Evolutionary conservation across 2,888 invertebrate genomes (phyloP), one percentile per base, ranked within the genome.

Genomic region (Acanthacorydalis orientalis): DNA sequence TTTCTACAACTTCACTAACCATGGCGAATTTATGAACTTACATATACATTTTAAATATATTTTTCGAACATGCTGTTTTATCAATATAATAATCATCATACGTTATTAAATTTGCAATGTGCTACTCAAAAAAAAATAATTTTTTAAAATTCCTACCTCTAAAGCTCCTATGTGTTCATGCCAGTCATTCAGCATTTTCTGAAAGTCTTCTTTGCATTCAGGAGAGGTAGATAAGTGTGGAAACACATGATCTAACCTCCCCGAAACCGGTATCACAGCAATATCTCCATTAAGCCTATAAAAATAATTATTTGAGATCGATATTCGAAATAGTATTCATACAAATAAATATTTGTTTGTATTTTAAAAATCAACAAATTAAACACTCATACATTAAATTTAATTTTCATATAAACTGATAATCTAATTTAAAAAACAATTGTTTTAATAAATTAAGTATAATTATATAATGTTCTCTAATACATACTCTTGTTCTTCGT

Each of bases 101-200:
- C 6, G 23, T 23, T 35, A 12, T 35, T 6, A 12, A 3, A n/a
- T n/a, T 12, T 4, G 10, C 10, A 37, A 12, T 37, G 10, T 37
- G 10, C 10, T 37, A 37, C 7, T 12, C 7, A 37, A 37, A 33
- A 31, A 32, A 15, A 43, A 44, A n/a, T n/a, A n/a, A n/a, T n/a
- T n/a, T n/a, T n/a, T n/a, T n/a, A n/a, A n/a, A n/a, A n/a, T n/a
- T 56, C 56, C 60, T 54, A 70, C 69, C 61, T 70, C 68, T 46
- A 69, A 54, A 48, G 60, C 62, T 40, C 69, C 67, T 48, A 70
- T 59, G 44, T 70, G 68, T 50, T 67, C 64, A 44, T 70, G 68
- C 70, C 70, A 72, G 49, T 72, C 72, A 43, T 60, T 64, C 50
- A 72, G 63, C 51, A 70, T 66, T 57, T 68, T 68, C 40, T 68